Evolutionary conservation across 2,888 invertebrate genomes (phyloP).

Genomic region (Allygus modestus): DNA sequence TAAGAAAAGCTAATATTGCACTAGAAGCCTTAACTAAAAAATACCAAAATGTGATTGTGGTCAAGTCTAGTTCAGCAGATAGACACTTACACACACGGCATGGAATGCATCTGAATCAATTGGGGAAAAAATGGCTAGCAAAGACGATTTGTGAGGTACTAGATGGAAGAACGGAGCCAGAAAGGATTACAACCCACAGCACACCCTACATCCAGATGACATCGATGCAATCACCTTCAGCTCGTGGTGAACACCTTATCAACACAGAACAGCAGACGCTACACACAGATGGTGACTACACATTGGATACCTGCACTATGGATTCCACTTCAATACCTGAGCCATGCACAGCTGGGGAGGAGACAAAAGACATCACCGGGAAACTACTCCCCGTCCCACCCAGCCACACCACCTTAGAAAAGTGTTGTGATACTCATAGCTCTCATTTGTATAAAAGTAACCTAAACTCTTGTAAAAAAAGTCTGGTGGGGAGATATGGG

Average conservation of each 20-base stretch:
- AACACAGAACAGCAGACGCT: background rate
- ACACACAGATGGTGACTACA: too few relatives aligned
- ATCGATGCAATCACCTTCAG: background rate
- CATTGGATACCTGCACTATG: too few relatives aligned
- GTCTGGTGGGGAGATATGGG: too few relatives aligned
- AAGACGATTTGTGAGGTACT: constrained; percentile 1
- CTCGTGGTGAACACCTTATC: background rate
- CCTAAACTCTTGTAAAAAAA: too few relatives aligned
- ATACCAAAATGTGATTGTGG: background rate
- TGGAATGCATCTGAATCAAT: constrained; percentile 19
- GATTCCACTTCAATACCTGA: too few relatives aligned
- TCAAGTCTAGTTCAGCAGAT: constrained; percentile 17
- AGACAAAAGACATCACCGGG: too few relatives aligned
- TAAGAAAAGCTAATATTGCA: background rate
- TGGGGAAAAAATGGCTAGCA: constrained; percentile 21
- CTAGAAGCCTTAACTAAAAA: constrained; percentile 5
- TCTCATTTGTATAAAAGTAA: too few relatives aligned
- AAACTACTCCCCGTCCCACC: too few relatives aligned
- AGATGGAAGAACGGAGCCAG: background rate
- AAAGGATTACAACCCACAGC: background rate
- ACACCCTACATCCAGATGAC: background rate
- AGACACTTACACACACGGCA: constrained; percentile 30
- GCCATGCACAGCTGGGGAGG: too few relatives aligned
- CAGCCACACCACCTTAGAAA: too few relatives aligned
- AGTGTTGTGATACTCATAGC: too few relatives aligned